Conservation (phyloP, 2,797 vertebrate genomes). For the Danio tinwini region DNA sequence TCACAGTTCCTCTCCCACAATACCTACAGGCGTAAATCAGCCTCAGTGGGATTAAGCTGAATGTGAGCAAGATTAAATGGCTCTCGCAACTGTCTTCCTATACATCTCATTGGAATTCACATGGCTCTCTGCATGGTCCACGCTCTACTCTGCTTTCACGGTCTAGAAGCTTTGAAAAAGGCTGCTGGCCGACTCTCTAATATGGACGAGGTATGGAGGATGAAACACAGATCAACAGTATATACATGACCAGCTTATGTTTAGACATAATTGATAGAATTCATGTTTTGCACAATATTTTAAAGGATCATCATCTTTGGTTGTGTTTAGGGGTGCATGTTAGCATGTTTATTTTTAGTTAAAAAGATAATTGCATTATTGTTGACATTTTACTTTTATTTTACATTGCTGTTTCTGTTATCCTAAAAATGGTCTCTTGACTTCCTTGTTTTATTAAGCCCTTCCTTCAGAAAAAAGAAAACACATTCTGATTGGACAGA, state of each 20-base stretch:
- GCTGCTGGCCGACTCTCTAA: slow-evolving; percentile 4
- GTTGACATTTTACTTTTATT: no score
- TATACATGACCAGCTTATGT: background rate
- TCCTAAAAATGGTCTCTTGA: no score
- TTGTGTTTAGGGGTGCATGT: no score
- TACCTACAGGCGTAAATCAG: slow-evolving; percentile 72
- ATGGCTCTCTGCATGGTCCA: slow-evolving; percentile 54
- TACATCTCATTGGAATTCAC: slow-evolving; percentile 75
- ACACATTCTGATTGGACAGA: no score
- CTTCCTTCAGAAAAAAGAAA: no score
- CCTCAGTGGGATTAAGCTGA: slow-evolving; percentile 69
- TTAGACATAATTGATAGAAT: background rate
- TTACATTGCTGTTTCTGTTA: no score
- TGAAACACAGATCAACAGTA: background rate
- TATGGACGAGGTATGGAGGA: background rate
- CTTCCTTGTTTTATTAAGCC: no score
- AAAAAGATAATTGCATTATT: no score
- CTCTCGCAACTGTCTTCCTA: slow-evolving; percentile 73
- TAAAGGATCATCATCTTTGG: no score
- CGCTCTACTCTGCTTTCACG: slow-evolving; percentile 48
- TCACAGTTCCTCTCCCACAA: slow-evolving; percentile 67
- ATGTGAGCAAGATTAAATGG: slow-evolving; percentile 71
- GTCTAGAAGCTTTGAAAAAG: slow-evolving; percentile 1
- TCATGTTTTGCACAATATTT: no score
- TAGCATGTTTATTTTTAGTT: no score